Evolutionary conservation across 2,888 invertebrate species (phyloP).

Genomic region (Patella depressa): DNA sequence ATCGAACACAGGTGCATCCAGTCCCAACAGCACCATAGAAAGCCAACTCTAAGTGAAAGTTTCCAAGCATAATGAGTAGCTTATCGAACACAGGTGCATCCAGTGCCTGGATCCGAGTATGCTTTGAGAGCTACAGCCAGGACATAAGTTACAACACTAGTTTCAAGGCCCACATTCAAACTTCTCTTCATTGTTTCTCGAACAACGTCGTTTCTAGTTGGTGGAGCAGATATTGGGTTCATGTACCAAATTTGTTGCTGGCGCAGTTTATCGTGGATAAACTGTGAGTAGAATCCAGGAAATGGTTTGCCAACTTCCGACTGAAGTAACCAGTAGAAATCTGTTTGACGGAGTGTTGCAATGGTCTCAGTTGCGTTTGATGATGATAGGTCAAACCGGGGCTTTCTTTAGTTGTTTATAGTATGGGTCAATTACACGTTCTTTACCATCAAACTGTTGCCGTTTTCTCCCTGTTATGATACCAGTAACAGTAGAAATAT

Average conservation of each 20-base stretch:
- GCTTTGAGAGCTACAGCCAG: constrained; percentile 32
- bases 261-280: constrained; percentile 25
- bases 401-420: neutral
- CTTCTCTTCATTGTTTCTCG: constrained; percentile 30
- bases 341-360: neutral
- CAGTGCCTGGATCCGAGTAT: constrained; percentile 32
- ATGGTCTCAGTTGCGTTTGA: neutral
- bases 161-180: constrained; percentile 30
- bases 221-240: constrained; percentile 28
- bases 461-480: constrained; percentile 8
- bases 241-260: constrained; percentile 27
- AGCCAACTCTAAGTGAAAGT: constrained; percentile 31
- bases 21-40: constrained; percentile 17
- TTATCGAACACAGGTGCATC: constrained; percentile 28
- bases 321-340: constrained; percentile 19
- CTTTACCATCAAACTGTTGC: constrained; percentile 19
- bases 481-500: neutral
- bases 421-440: no score
- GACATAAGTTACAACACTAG: constrained; percentile 29
- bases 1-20: constrained; percentile 28
- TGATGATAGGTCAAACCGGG: neutral
- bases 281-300: constrained; percentile 25
- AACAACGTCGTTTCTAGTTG: constrained; percentile 12
- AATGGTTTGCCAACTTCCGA: neutral
- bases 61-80: constrained; percentile 31